A percentile compares a stretch with the other conserved stretches of the same genome.
Evolutionary conservation across 2,113 vertebrate genomes (phyloP).

Genomic region (Elephas maximus): DNA sequence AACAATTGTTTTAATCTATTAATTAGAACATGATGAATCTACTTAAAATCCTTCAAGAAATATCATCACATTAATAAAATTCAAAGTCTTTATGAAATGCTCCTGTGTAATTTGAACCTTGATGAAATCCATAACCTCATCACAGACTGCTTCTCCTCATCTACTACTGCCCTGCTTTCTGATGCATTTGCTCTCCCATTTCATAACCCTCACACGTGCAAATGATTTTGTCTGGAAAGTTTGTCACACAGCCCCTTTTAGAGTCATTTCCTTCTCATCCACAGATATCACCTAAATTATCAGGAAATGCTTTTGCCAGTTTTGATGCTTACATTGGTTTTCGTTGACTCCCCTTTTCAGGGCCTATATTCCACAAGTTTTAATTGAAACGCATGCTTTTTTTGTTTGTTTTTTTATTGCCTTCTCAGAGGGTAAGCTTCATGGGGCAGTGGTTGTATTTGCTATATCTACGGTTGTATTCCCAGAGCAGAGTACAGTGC

Average conservation of each 20-base stretch:
- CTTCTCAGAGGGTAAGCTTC: neutral
- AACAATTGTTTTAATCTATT: neutral
- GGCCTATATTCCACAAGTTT: neutral
- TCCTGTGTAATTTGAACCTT: neutral
- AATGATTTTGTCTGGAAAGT: neutral
- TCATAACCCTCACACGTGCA: neutral
- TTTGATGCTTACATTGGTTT: neutral
- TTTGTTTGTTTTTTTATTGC: neutral
- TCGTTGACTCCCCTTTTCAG: neutral
- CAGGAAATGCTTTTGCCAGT: neutral
- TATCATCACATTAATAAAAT: neutral
- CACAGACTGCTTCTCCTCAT: neutral
- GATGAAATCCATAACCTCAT: neutral
- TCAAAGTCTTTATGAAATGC: neutral
- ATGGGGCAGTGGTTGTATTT: neutral
- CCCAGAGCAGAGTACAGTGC: neutral
- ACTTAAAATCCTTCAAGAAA: neutral
- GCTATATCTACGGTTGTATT: neutral
- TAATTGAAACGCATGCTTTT: neutral
- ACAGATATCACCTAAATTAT: neutral
- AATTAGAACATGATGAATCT: neutral
- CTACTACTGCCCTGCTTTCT: rapidly evolving
- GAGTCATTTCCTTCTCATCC: neutral
- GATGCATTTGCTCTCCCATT: neutral
- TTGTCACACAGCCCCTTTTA: neutral